phyloP scores from a whole-genome alignment of 2,797 vertebrate genomes.

The Xiphophorus birchmanni region DNA sequence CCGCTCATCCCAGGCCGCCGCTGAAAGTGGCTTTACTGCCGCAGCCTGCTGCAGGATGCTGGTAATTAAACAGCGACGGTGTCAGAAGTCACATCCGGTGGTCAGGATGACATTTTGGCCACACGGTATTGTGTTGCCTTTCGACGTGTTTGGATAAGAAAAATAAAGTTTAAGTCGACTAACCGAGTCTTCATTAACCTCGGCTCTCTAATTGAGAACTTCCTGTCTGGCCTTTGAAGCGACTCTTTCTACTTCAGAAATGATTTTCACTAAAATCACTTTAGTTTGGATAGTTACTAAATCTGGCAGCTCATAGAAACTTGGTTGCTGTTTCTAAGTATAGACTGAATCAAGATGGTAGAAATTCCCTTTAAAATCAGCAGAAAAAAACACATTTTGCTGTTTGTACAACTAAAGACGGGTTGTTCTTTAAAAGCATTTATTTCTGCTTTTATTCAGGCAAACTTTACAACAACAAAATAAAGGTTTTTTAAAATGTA shows the following conservation, averaged over 20 bases:
- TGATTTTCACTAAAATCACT: not conserved
- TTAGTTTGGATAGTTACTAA: not conserved
- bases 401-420: not conserved
- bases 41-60: constrained; percentile 38
- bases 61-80: constrained; percentile 51
- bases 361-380: not conserved
- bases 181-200: not conserved
- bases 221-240: not conserved
- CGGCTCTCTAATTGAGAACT: not conserved
- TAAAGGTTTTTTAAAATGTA: not conserved
- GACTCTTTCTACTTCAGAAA: not conserved
- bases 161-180: not conserved
- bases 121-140: constrained; percentile 19
- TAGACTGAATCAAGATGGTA: not conserved
- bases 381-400: not conserved
- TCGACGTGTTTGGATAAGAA: not conserved
- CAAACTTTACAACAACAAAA: not conserved
- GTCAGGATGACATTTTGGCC: constrained; percentile 32
- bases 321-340: not conserved
- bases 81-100: constrained; percentile 52
- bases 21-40: constrained; percentile 56
- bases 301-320: not conserved
- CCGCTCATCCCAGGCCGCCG: constrained; percentile 51
- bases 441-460: not conserved
- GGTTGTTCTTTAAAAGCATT: not conserved